A percentile compares a stretch with the other conserved stretches of the same genome.
These are phyloP conservation scores for Drosophila sulfurigaster DNA, from an alignment of 1,140 invertebrate genomes.

Conservation along the genomic window DNA sequence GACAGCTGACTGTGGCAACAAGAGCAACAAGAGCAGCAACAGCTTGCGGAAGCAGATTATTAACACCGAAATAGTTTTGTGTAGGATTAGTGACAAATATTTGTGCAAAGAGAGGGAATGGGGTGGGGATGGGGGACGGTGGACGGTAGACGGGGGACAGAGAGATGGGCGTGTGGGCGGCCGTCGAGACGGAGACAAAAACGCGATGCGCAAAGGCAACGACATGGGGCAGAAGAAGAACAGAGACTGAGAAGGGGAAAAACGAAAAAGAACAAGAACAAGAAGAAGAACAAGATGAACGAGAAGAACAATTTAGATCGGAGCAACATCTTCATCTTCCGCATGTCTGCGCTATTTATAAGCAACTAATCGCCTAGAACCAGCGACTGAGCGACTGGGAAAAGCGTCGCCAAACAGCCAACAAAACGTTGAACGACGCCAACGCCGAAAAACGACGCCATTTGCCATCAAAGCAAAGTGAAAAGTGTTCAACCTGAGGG, in stretches of 20 bases:
- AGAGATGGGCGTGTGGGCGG: slow-evolving; percentile 31
- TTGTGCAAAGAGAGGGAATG: slow-evolving; percentile 25
- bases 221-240: not conserved
- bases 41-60: slow-evolving; percentile 61
- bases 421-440: not conserved
- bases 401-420: slow-evolving; percentile 2
- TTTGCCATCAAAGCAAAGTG: slow-evolving; percentile 23
- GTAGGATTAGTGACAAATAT: slow-evolving; percentile 75
- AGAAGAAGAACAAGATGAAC: slow-evolving; percentile 1
- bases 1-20: slow-evolving; percentile 10
- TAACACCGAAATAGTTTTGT: slow-evolving; percentile 70
- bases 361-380: slow-evolving; percentile 77
- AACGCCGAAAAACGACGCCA: slow-evolving; percentile 22
- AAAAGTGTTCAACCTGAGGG: slow-evolving; percentile 10
- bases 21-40: slow-evolving; percentile 2
- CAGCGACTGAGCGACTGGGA: not conserved
- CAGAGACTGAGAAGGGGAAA: not conserved
- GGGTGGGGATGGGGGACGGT: not conserved
- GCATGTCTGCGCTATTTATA: slow-evolving; percentile 78
- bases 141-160: not conserved
- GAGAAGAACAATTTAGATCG: not conserved
- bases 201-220: slow-evolving; percentile 24
- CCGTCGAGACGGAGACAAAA: slow-evolving; percentile 23
- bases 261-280: slow-evolving; percentile 3
- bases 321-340: slow-evolving; percentile 53